A percentile compares a stretch with the other conserved stretches of the same genome.
Evolutionary conservation across 1,140 invertebrate species (phyloP).

Genomic region (Propsilocerus akamusi): DNA sequence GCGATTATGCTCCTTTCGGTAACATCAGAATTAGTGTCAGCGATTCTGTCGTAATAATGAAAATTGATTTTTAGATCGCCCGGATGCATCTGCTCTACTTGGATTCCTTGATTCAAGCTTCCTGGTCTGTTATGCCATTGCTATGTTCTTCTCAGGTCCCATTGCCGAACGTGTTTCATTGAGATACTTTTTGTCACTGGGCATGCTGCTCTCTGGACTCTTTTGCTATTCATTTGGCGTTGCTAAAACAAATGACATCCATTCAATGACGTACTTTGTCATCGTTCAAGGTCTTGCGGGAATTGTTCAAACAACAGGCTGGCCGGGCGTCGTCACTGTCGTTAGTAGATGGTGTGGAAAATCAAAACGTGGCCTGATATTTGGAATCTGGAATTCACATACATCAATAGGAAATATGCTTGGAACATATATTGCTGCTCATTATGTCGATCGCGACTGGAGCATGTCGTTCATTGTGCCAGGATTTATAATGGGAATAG

Average conservation of each 20-base stretch:
- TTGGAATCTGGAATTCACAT: conserved; percentile 93
- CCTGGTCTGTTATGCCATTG: conserved; percentile 78
- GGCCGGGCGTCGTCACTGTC: conserved; percentile 76
- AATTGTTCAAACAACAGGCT: conserved; percentile 73
- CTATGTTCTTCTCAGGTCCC: conserved; percentile 84
- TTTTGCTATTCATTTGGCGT: conserved; percentile 83
- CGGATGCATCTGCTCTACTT: conserved; percentile 59
- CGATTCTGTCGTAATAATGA: background rate
- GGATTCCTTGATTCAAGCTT: conserved; percentile 83
- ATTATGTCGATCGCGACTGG: conserved; percentile 77
- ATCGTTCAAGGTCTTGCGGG: conserved; percentile 62
- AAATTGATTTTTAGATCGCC: conserved; percentile 40
- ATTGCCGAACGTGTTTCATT: conserved; percentile 83
- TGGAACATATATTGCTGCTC: conserved; percentile 64
- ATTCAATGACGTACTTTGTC: conserved; percentile 72
- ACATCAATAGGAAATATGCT: conserved; percentile 91
- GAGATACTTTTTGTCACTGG: conserved; percentile 71
- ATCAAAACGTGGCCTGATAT: conserved; percentile 75
- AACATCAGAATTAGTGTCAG: conserved; percentile 19
- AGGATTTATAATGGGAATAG: conserved; percentile 57
- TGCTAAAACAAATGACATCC: conserved; percentile 64
- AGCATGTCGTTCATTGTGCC: conserved; percentile 83
- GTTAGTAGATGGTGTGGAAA: conserved; percentile 94
- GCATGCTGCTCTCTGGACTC: conserved; percentile 79
- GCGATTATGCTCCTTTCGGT: conserved; percentile 87